Evolutionary conservation across 2,797 vertebrate species (phyloP), one percentile per base, ranked within the genome.

Genomic region (Limosa lapponica): DNA sequence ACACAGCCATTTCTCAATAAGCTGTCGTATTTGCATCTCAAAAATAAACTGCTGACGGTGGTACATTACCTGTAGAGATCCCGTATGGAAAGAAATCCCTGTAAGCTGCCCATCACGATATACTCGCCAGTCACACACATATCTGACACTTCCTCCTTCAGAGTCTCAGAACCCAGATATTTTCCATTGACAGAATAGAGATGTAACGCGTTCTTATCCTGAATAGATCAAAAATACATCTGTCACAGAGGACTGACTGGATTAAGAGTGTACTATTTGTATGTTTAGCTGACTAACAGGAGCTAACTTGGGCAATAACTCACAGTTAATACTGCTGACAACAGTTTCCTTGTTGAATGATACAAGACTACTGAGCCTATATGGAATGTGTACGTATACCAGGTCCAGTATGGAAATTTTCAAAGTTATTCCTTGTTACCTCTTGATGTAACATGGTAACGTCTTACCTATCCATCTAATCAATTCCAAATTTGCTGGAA

Each of bases 141-240:
- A 62, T 99, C 99, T 3, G 99, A 99, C 97, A 99, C 97, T 93
- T 99, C 99, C 97, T 99, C 99, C 96, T 98, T 99, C 96, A 99
- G 98, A 62, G 97, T 97, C 97, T 99, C 98, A 17, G 98, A 99
- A 83, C 97, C 97, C 74, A 99, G 97, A 55, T 99, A 98, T 59
- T 99, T 99, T 87, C 99, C 99, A 88, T 99, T 99, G 41, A 99
- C 97, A 80, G 99, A 99, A 98, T 99, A 99, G 70, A 99, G 98
- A 97, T 99, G 99, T 46, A 99, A 98, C 2, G 98, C 98, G 74
- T 99, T 99, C 98, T 99, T 99, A 98, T 99, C 99, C 99, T 99
- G 96, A 48, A 82, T 25, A 93, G 36, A 97, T 78, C 6, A 91
- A 89, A 95, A 84, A 64, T 32, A 54, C 93, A 69, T n/a, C 46